Percentiles rank a stretch among this genome's conserved stretches.
These are phyloP conservation scores for Allobates femoralis DNA, from an alignment of 2,797 vertebrate genomes.

Conservation along the genomic window DNA sequence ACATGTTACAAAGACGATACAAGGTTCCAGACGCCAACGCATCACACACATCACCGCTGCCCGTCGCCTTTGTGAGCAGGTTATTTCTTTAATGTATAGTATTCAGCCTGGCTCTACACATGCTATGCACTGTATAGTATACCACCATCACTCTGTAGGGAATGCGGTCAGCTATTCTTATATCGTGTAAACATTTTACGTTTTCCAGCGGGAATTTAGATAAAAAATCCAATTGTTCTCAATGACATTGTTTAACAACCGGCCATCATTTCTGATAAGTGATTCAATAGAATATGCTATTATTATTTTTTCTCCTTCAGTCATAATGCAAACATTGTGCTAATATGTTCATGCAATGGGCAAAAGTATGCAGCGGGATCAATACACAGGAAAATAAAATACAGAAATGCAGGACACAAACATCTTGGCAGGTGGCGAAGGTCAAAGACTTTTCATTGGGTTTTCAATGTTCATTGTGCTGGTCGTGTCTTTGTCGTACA, in stretches of 20 bases:
- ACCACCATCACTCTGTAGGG: not conserved
- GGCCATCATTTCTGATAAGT: not conserved
- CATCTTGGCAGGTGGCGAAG: not conserved
- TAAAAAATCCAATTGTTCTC: not conserved
- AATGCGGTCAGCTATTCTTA: not conserved
- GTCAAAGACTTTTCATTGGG: slow-evolving; percentile 7
- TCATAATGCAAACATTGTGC: not conserved
- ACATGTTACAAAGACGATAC: not conserved
- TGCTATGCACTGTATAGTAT: not conserved
- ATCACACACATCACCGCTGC: not conserved
- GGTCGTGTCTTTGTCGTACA: not conserved
- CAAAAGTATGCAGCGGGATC: not conserved
- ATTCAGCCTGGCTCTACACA: too few species aligned
- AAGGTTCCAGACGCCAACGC: not conserved
- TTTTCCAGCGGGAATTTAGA: not conserved
- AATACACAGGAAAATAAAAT: not conserved
- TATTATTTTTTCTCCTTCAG: not conserved
- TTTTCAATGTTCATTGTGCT: slow-evolving; percentile 12
- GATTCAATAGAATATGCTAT: not conserved
- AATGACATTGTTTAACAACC: not conserved
- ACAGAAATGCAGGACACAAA: not conserved
- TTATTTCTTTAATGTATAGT: not conserved
- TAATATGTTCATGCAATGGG: not conserved
- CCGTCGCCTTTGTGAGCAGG: not conserved
- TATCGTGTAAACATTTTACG: not conserved